Conservation (phyloP, 1,140 invertebrate species). For the Pentalonia nigronervosa region DNA sequence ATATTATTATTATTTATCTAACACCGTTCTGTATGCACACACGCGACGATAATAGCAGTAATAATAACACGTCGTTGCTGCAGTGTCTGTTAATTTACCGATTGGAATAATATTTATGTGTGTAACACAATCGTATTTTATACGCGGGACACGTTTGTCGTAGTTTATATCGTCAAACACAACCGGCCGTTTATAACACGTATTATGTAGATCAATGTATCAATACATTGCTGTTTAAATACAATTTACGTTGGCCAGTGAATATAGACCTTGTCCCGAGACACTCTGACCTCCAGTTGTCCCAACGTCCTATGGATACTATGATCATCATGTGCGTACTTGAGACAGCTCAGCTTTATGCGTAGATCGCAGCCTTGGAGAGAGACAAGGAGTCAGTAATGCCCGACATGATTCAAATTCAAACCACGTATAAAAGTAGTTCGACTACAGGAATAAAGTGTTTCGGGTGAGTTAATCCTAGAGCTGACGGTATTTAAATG, state of each 20-base stretch:
- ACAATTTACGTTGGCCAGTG: background rate
- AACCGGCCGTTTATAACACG: background rate
- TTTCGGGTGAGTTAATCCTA: too few species aligned
- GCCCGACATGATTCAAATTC: too few species aligned
- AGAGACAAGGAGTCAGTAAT: too few species aligned
- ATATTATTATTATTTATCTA: conserved; percentile 13
- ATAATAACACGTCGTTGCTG: background rate
- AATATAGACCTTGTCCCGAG: background rate
- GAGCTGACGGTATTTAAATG: too few species aligned
- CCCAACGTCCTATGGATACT: too few species aligned
- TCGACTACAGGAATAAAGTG: too few species aligned
- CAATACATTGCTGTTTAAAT: background rate
- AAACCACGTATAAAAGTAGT: too few species aligned
- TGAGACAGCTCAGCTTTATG: too few species aligned
- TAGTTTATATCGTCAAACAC: background rate
- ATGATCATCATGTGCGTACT: too few species aligned
- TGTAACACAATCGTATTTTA: background rate
- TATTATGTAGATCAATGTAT: background rate
- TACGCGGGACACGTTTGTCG: background rate
- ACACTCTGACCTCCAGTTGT: background rate
- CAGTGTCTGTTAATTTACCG: background rate
- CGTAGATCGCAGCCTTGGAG: too few species aligned
- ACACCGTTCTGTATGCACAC: background rate
- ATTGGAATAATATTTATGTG: background rate
- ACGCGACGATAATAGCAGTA: background rate